These are phyloP conservation scores for Nixonia krombeini DNA, from an alignment of 1,140 invertebrate species.

Conservation along the genomic window DNA sequence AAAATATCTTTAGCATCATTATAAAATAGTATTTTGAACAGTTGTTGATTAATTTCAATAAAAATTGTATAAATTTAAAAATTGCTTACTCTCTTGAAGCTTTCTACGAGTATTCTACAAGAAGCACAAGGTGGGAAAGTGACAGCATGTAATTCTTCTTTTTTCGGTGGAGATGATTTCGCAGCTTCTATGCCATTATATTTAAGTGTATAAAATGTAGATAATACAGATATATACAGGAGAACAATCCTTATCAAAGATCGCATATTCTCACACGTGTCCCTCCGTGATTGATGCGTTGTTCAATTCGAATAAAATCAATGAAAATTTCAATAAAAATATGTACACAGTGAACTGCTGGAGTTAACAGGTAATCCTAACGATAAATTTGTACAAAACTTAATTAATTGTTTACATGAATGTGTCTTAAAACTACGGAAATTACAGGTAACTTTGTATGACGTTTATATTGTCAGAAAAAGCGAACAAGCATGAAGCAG, in stretches of 20 bases:
- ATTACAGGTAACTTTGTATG: too few species aligned
- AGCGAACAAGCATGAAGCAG: too few species aligned
- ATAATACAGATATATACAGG: neutral
- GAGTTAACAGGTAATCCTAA: too few species aligned
- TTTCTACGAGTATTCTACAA: constrained; percentile 84
- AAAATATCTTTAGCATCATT: too few species aligned
- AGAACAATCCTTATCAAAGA: neutral
- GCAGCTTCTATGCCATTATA: constrained; percentile 13
- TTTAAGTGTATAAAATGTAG: neutral
- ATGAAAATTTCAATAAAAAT: neutral
- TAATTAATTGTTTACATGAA: neutral
- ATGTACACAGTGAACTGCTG: neutral
- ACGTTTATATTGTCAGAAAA: too few species aligned
- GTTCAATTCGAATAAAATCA: neutral
- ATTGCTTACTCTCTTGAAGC: constrained; percentile 81
- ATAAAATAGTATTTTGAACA: too few species aligned
- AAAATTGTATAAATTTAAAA: constrained; percentile 5
- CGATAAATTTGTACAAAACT: neutral
- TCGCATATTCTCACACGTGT: neutral
- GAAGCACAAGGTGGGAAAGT: constrained; percentile 81
- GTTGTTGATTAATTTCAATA: constrained; percentile 5
- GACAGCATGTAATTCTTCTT: constrained; percentile 15
- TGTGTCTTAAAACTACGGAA: too few species aligned
- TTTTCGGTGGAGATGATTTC: constrained; percentile 5
- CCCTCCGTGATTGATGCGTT: neutral